Base-by-base conservation (phyloP, 2,888 invertebrate species). In the Homarus gammarus region DNA sequence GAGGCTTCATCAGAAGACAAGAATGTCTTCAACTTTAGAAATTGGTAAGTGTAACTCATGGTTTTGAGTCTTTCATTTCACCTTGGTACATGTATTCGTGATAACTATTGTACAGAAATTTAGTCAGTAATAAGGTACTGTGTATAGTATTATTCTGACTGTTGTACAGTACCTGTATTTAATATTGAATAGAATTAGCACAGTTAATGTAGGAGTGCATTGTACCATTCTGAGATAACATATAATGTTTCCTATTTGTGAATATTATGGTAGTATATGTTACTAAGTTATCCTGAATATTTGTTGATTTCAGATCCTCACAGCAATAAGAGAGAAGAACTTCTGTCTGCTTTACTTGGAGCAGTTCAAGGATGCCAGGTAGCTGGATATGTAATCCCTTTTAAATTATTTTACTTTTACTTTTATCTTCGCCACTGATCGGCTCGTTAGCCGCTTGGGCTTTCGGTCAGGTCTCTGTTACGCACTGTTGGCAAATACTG, bases 321-420 rank as follows among this genome's bases (percentile, higher is more conserved):
- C 40, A 79, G 27, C 33, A 49, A 38, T 73, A 72, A 84, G 61
- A 77, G 84, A 84, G 84, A 89, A 36, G 84, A 84, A 68, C 68
- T 89, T n/a, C 56, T 89, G 70, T 51, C 89, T 38, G 44, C 72
- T 33, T 49, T 84, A 1, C 84, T 89, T 31, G 33, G 84, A 61
- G 84, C 89, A 51, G 89, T 89, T 33, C 84, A 89, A 44, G 73
- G 84, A 79, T 89, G 89, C 61, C 89, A 89, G 89, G 89, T 89
- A n/a, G n/a, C n/a, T n/a, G n/a, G n/a, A n/a, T n/a, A 84, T 33
- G 64, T 73, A 27, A 38, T 61, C 15, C n/a, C 31, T 68, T 10
- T 68, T 22, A 68, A 0, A 61, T n/a, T 51, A 38, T 6, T 75
- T n/a, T 36, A 49, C 22, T 22, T 6, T 36, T 56, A 5, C n/a